Base-by-base conservation (phyloP, 2,113 vertebrate genomes). In the Oxyruncus cristatus region DNA sequence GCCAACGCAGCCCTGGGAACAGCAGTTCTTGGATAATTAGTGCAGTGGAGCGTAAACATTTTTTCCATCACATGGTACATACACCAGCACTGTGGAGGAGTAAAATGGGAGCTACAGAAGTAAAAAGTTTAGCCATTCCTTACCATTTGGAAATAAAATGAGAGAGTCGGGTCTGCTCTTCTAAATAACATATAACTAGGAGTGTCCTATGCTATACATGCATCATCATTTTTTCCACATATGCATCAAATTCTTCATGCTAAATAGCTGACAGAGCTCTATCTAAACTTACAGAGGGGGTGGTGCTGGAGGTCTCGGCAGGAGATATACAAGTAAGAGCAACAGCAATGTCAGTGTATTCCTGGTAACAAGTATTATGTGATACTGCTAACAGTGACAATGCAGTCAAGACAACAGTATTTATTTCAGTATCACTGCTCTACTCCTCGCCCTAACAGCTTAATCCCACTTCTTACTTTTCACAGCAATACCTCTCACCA, bases 41-140 rank as follows among this genome's bases (percentile, higher is more conserved):
- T 88, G 95, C 95, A 93, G 49, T 92, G 81, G 74, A 93, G 89
- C 95, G 95, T 77, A 93, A 96, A 89, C 61, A 93, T 76, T 95
- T 87, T 93, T 95, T 92, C 89, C 47, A 70, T 80, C 85, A 86
- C 86, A 44, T 92, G 94, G 52, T 58, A 73, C 83, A 42, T 32
- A 87, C 91, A 89, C 22, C 65, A 85, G 76, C 19, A 26, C 53
- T 81, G 67, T 35, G 93, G 52, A 95, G 44, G 49, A 89, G 20
- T 92, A 65, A 79, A 41, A 68, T 37, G 30, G 85, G n/a, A 85
- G 55, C 46, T 85, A 66, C 14, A 88, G 53, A 93, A 88, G 13
- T 66, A 71, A 77, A 67, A 83, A 79, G n/a, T 74, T 84, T 73
- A 79, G 33, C 12, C 46, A 26, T 83, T 89, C 65, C 44, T 78